Percentiles rank a stretch among this genome's conserved stretches.
Conservation (phyloP, 1,140 invertebrate species). For the Calycopis cecrops region DNA sequence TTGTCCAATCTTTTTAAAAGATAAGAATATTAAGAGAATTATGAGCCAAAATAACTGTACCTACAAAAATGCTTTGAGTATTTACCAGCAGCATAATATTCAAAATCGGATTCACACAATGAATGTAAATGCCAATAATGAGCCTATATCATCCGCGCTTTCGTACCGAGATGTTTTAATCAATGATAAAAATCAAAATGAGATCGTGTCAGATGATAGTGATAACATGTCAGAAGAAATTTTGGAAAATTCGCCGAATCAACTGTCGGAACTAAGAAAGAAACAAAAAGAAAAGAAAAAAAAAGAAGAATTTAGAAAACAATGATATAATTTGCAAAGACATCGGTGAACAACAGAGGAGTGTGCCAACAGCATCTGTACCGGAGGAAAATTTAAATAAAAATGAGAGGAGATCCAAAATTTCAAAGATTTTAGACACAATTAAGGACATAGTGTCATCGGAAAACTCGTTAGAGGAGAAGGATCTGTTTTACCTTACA, state of each 20-base stretch:
- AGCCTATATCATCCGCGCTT: not conserved
- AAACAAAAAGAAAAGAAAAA: not conserved
- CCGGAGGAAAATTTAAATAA: no score
- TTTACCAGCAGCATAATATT: not conserved
- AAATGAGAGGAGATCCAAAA: no score
- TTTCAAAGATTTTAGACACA: no score
- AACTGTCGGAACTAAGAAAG: no score
- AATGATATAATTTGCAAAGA: not conserved
- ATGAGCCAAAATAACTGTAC: conserved; percentile 6
- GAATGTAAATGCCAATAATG: not conserved
- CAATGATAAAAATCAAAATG: not conserved
- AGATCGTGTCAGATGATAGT: not conserved
- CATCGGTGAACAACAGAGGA: not conserved
- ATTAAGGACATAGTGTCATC: not conserved
- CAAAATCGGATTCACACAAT: not conserved
- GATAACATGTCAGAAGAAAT: not conserved
- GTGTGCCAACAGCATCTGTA: no score
- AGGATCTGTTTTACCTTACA: not conserved
- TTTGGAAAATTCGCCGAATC: not conserved
- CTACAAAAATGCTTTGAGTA: conserved; percentile 4
- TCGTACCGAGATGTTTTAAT: not conserved
- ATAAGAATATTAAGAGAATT: conserved; percentile 7
- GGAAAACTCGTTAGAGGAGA: not conserved
- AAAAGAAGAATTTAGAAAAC: no score
- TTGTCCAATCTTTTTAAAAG: conserved; percentile 1